These are phyloP conservation scores for Metopolophium dirhodum DNA, from an alignment of 1,140 invertebrate species.

Conservation along the genomic window DNA sequence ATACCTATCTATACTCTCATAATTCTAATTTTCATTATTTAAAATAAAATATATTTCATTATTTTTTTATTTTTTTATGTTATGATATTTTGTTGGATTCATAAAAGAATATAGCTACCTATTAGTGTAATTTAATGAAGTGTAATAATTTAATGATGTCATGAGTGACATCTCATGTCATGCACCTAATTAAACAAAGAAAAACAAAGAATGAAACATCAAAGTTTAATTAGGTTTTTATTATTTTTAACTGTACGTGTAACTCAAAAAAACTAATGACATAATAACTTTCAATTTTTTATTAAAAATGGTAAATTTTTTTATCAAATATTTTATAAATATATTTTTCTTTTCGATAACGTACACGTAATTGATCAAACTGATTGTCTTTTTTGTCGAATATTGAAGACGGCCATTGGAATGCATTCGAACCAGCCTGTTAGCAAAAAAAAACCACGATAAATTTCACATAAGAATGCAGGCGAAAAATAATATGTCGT, in stretches of 20 bases:
- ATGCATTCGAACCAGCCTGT: constrained; percentile 16
- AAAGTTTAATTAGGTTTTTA: not conserved
- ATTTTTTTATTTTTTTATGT: too few relatives aligned
- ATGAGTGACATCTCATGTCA: too few relatives aligned
- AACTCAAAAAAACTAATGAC: too few relatives aligned
- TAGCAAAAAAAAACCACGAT: not conserved
- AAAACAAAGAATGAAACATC: not conserved
- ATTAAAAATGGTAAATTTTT: not conserved
- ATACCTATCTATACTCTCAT: too few relatives aligned
- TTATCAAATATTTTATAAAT: not conserved
- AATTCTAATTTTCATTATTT: too few relatives aligned
- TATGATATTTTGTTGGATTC: not conserved
- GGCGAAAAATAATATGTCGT: not conserved
- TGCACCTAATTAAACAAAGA: too few relatives aligned
- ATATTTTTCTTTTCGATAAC: not conserved
- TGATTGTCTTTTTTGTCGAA: constrained; percentile 50
- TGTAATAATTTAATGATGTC: not conserved
- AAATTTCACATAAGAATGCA: constrained; percentile 22
- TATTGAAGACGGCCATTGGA: constrained; percentile 48
- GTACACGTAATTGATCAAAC: constrained; percentile 36
- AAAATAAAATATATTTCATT: too few relatives aligned
- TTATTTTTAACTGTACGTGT: too few relatives aligned
- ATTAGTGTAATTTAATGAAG: not conserved
- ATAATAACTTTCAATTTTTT: not conserved
- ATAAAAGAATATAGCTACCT: not conserved